A percentile compares a stretch with the other conserved stretches of the same genome.
Conservation (phyloP, 2,113 vertebrate genomes). For the Phaethornis superciliosus region DNA sequence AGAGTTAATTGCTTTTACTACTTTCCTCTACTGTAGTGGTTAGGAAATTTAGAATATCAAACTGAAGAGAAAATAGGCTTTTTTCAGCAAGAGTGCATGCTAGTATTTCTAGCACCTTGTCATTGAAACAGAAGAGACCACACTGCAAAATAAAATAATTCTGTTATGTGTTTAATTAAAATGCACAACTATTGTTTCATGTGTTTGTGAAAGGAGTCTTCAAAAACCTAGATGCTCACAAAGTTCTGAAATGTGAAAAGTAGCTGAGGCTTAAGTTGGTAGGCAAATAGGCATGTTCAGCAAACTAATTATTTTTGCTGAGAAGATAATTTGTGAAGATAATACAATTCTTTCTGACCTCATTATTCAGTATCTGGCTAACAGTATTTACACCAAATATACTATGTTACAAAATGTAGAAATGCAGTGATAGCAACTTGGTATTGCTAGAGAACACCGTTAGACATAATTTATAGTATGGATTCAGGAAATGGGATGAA, state of each 20-base stretch:
- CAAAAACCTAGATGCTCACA: neutral
- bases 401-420: neutral
- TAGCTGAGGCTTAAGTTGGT: neutral
- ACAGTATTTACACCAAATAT: neutral
- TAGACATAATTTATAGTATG: neutral
- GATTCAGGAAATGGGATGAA: slow-evolving; percentile 2
- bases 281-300: neutral
- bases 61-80: neutral
- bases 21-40: neutral
- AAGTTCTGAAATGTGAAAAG: neutral
- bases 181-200: neutral
- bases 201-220: slow-evolving; percentile 5
- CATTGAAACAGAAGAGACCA: neutral
- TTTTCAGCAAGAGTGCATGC: neutral
- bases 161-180: slow-evolving; percentile 24
- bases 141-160: neutral
- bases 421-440: neutral
- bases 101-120: neutral
- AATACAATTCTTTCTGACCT: neutral
- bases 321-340: neutral
- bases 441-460: neutral
- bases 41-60: neutral
- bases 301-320: neutral
- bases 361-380: neutral
- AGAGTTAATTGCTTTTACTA: slow-evolving; percentile 25